Evolutionary conservation across 2,888 invertebrate genomes (phyloP).

Genomic region (Calliscelio sp.): DNA sequence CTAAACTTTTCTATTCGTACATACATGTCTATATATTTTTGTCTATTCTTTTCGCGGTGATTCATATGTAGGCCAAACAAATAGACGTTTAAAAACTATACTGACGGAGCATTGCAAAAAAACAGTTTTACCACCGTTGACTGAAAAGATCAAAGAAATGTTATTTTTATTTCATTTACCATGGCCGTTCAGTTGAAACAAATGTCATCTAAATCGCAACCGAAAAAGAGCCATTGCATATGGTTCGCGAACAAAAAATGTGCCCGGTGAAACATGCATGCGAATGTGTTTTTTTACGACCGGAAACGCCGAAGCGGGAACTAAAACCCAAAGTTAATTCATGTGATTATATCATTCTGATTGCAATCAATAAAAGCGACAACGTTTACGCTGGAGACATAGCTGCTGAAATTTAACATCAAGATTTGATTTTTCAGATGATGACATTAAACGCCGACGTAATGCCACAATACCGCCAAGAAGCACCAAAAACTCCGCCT

Average conservation of each 20-base stretch:
- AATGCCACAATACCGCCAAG: slow-evolving; percentile 99
- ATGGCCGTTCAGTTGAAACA: slow-evolving; percentile 20
- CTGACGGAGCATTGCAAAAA: slow-evolving; percentile 15
- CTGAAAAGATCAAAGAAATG: slow-evolving; percentile 37
- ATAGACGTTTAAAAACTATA: slow-evolving; percentile 38
- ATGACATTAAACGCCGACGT: slow-evolving; percentile 99
- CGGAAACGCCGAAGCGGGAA: too few species aligned
- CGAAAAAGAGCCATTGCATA: not conserved
- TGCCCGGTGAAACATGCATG: too few species aligned
- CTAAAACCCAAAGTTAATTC: too few species aligned
- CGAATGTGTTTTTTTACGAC: too few species aligned
- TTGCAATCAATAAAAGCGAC: too few species aligned
- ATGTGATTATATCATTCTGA: too few species aligned
- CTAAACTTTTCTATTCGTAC: not conserved
- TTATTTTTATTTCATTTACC: slow-evolving; percentile 41
- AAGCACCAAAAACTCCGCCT: slow-evolving; percentile 99
- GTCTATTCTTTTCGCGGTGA: slow-evolving; percentile 9
- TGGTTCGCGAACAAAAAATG: not conserved
- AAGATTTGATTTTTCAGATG: too few species aligned
- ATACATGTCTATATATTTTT: not conserved
- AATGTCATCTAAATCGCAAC: slow-evolving; percentile 1
- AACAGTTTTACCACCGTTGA: slow-evolving; percentile 27
- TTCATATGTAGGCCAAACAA: slow-evolving; percentile 48
- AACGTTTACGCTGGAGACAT: too few species aligned
- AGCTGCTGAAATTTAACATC: too few species aligned